Conservation (phyloP, 2,797 vertebrate genomes). For the Picus viridis region DNA sequence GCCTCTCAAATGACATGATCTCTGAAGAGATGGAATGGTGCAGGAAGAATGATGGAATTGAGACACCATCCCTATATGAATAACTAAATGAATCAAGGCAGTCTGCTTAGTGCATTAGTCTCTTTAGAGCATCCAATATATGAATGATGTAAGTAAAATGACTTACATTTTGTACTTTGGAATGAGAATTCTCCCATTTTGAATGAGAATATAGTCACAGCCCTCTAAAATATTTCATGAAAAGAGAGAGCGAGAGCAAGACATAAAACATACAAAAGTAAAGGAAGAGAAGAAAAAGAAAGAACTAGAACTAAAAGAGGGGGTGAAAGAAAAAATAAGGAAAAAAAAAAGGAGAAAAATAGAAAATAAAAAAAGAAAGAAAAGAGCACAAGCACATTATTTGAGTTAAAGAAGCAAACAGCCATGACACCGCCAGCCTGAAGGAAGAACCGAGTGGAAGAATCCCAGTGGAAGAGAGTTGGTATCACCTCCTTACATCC, state of each 20-base stretch:
- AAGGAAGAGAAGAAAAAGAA: too few relatives aligned
- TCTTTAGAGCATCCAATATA: too few relatives aligned
- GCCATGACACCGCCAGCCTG: background rate
- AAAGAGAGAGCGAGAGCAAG: too few relatives aligned
- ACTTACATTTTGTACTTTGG: background rate
- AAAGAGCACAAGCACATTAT: background rate
- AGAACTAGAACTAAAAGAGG: too few relatives aligned
- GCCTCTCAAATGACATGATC: background rate
- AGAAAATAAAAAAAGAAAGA: too few relatives aligned
- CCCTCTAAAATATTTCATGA: background rate
- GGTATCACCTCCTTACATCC: background rate
- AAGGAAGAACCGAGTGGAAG: background rate
- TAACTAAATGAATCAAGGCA: background rate
- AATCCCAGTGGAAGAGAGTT: background rate
- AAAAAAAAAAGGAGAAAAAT: too few relatives aligned
- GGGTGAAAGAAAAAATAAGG: too few relatives aligned
- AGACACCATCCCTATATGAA: background rate
- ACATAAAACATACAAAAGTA: too few relatives aligned
- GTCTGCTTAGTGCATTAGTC: background rate
- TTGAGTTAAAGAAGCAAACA: background rate
- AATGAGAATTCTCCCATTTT: background rate
- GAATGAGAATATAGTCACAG: background rate
- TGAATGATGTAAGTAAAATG: background rate
- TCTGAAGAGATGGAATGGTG: background rate
- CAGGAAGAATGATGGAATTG: background rate